Percentiles rank a stretch among this genome's conserved stretches.
These are phyloP conservation scores for Hippocampus zosterae DNA, from an alignment of 2,113 vertebrate species.

Conservation along the genomic window DNA sequence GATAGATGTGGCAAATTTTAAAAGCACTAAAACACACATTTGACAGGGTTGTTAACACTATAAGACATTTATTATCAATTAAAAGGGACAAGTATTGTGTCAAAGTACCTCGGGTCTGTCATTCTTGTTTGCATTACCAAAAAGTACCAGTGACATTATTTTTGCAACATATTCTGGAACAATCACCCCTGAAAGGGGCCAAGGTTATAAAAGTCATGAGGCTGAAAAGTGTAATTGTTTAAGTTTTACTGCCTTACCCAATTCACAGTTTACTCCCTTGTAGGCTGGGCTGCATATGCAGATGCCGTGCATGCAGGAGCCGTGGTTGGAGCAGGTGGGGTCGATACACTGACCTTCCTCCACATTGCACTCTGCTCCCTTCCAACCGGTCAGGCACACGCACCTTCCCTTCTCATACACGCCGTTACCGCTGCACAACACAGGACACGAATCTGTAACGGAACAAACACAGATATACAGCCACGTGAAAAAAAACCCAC, in stretches of 20 bases:
- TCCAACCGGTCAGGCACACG: slow-evolving; percentile 88
- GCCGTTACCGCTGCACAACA: slow-evolving; percentile 92
- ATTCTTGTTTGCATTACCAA: not conserved
- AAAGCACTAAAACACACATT: no score
- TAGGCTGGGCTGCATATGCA: slow-evolving; percentile 92
- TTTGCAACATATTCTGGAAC: not conserved
- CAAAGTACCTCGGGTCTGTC: no score
- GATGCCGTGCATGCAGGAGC: slow-evolving; percentile 88
- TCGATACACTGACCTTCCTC: slow-evolving; percentile 94
- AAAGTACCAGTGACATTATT: not conserved
- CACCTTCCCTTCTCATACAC: slow-evolving; percentile 93
- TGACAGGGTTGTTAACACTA: no score
- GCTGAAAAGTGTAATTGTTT: not conserved
- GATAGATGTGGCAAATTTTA: no score
- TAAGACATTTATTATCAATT: no score
- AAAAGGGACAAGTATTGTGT: no score
- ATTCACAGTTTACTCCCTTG: slow-evolving; percentile 91
- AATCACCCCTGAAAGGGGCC: not conserved
- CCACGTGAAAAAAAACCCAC: slow-evolving; percentile 20
- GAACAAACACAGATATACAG: slow-evolving; percentile 48
- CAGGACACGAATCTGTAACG: slow-evolving; percentile 88
- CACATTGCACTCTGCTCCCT: slow-evolving; percentile 91
- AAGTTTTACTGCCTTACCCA: slow-evolving; percentile 74
- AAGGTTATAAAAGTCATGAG: not conserved
- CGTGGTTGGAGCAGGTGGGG: slow-evolving; percentile 93